Evolutionary conservation across 1,140 invertebrate genomes (phyloP).

Genomic region (Zaprionus lachaisei): DNA sequence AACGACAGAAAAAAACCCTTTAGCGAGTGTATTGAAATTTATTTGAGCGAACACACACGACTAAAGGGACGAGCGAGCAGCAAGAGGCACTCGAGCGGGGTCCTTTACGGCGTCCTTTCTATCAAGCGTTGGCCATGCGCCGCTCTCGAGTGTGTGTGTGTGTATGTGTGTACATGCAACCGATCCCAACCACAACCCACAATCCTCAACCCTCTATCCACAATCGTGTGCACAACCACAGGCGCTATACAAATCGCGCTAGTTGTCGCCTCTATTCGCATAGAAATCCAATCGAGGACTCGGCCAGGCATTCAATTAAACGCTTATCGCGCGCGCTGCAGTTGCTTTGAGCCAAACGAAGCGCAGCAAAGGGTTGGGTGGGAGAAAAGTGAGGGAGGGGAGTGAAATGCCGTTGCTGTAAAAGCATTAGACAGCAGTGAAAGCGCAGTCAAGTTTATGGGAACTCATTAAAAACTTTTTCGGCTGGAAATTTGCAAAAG

Average conservation of each 20-base stretch:
- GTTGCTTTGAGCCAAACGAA: slow-evolving; percentile 46
- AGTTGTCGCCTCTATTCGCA: slow-evolving; percentile 40
- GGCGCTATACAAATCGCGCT: slow-evolving; percentile 29
- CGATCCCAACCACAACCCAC: not conserved
- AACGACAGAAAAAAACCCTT: slow-evolving; percentile 15
- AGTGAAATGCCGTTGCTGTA: not conserved
- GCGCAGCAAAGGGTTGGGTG: too few relatives aligned
- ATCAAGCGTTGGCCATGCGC: slow-evolving; percentile 30
- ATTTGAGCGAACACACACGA: slow-evolving; percentile 36
- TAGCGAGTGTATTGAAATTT: slow-evolving; percentile 43
- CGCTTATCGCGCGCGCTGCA: slow-evolving; percentile 67
- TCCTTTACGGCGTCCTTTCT: not conserved
- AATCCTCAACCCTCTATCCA: not conserved
- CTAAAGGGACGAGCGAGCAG: slow-evolving; percentile 15
- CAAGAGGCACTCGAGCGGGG: slow-evolving; percentile 27
- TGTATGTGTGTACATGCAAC: not conserved
- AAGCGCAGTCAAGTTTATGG: slow-evolving; percentile 73
- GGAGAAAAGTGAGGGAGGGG: too few relatives aligned
- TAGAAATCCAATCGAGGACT: slow-evolving; percentile 60
- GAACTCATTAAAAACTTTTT: slow-evolving; percentile 79
- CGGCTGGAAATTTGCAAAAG: slow-evolving; percentile 52
- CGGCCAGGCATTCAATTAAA: slow-evolving; percentile 71
- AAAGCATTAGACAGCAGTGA: slow-evolving; percentile 20
- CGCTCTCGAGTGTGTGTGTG: slow-evolving; percentile 6
- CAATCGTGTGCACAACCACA: not conserved